phyloP scores from a whole-genome alignment of 2,113 vertebrate species.

The Trichechus manatus region DNA sequence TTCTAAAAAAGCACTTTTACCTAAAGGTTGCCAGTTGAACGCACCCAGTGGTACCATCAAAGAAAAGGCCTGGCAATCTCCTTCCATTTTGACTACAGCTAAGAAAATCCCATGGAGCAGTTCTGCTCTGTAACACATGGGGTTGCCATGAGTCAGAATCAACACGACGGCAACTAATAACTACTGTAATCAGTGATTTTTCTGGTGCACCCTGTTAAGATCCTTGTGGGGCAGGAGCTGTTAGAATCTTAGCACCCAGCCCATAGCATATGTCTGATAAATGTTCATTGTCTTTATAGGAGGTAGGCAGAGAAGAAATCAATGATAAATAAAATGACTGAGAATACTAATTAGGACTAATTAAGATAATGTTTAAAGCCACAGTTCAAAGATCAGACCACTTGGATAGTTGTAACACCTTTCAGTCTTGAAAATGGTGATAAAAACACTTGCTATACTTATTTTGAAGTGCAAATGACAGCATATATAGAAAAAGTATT shows the following conservation, averaged over 20 bases:
- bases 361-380: constrained; percentile 20
- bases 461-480: constrained; percentile 43
- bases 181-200: neutral
- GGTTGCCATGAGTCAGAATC: too few species aligned
- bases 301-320: constrained; percentile 59
- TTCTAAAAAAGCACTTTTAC: constrained; percentile 26
- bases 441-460: constrained; percentile 24
- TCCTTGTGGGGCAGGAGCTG: neutral
- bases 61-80: neutral
- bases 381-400: neutral
- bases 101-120: neutral
- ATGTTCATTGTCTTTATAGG: constrained; percentile 48
- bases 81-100: too few species aligned
- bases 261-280: constrained; percentile 6
- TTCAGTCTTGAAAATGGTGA: neutral
- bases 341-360: constrained; percentile 63
- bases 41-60: neutral
- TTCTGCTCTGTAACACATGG: neutral
- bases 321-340: constrained; percentile 62
- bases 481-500: constrained; percentile 23
- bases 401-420: neutral
- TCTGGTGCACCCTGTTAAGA: constrained; percentile 42
- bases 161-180: neutral
- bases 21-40: neutral
- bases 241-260: constrained; percentile 42